These are phyloP conservation scores for Lamproptera curius DNA, from an alignment of 2,888 invertebrate genomes.

Conservation along the genomic window DNA sequence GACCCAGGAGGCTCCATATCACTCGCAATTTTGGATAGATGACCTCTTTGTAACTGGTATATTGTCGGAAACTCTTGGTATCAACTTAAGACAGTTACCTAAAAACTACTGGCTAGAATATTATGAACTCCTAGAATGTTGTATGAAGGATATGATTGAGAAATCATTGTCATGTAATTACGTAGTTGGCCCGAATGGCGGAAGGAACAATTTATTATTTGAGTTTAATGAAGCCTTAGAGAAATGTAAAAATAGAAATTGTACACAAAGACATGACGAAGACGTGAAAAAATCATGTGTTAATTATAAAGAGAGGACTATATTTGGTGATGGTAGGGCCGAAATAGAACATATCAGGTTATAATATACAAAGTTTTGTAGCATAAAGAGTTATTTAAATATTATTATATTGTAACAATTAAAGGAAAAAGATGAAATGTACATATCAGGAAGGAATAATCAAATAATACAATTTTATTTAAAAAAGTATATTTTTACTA, in stretches of 20 bases:
- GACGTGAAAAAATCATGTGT: constrained; percentile 80
- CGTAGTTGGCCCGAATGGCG: constrained; percentile 88
- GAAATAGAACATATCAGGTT: constrained; percentile 23
- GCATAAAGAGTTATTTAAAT: background rate
- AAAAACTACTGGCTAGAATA: constrained; percentile 82
- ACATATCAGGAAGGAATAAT: no score
- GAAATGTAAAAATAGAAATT: constrained; percentile 76
- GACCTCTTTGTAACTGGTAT: constrained; percentile 92
- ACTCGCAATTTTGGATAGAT: constrained; percentile 94
- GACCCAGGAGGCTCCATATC: constrained; percentile 67
- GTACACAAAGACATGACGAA: constrained; percentile 68
- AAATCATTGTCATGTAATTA: constrained; percentile 81
- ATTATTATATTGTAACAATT: no score
- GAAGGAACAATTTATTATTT: constrained; percentile 82
- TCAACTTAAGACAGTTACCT: constrained; percentile 77
- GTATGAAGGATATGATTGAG: constrained; percentile 79
- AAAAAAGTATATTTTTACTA: background rate
- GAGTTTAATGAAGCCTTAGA: constrained; percentile 80
- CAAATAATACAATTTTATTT: no score
- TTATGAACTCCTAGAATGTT: constrained; percentile 85
- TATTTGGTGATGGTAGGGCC: constrained; percentile 47
- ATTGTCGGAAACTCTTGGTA: constrained; percentile 77
- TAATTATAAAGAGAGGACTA: constrained; percentile 52
- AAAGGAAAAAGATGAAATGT: no score
- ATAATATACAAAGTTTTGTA: background rate